Evolutionary conservation across 2,113 vertebrate genomes (phyloP).

Genomic region (Podarcis raffonei): DNA sequence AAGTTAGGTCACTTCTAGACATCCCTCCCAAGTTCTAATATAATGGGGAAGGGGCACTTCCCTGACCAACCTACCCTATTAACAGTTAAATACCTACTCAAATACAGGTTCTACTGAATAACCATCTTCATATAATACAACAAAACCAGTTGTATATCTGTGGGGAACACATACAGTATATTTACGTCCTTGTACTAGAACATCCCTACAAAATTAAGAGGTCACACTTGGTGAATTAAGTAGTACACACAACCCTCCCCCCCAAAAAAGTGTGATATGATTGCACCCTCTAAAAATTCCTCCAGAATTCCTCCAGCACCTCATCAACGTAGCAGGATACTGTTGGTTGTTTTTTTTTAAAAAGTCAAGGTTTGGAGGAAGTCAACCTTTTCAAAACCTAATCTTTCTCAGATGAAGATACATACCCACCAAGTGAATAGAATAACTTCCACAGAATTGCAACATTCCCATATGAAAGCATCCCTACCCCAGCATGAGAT

Average conservation of each 20-base stretch:
- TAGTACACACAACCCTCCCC: neutral
- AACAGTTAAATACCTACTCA: constrained; percentile 10
- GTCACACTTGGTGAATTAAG: neutral
- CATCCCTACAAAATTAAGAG: neutral
- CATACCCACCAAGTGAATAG: neutral
- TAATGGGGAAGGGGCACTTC: neutral
- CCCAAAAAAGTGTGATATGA: neutral
- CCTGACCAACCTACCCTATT: neutral
- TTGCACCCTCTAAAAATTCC: neutral
- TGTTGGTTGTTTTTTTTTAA: neutral
- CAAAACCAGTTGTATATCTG: neutral
- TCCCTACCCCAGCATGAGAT: neutral
- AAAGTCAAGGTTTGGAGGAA: neutral
- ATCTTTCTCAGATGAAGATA: neutral
- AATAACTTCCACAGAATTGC: neutral
- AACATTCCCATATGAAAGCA: neutral
- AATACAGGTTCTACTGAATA: neutral
- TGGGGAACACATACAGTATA: neutral
- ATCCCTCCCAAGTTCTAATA: neutral
- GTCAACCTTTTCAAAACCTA: neutral
- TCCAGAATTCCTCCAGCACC: neutral
- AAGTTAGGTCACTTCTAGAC: neutral
- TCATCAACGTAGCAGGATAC: neutral
- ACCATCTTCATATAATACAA: neutral
- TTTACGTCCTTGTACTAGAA: neutral